These are phyloP conservation scores for Argyrosomus japonicus DNA, from an alignment of 2,113 vertebrate species.

Conservation along the genomic window DNA sequence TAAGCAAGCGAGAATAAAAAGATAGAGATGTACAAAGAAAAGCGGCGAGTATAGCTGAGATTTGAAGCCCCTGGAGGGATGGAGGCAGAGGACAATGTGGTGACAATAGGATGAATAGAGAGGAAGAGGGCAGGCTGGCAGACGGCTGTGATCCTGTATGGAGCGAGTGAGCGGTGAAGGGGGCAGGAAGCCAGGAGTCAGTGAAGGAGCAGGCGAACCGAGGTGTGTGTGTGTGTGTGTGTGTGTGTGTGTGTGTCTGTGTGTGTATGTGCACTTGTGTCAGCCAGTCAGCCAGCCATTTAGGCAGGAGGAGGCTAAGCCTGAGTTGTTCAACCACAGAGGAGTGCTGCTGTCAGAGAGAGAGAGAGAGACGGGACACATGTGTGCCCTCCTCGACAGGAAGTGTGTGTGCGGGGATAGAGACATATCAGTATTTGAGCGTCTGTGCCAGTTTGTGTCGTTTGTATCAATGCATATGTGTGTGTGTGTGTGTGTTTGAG, in stretches of 20 bases:
- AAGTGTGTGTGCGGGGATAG: not conserved
- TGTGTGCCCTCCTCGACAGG: conserved; percentile 1
- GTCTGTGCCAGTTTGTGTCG: not conserved
- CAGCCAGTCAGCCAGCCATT: conserved; percentile 68
- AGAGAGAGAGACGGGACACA: conserved; percentile 37
- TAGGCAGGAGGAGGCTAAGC: conserved; percentile 60
- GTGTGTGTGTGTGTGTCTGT: conserved; percentile 32
- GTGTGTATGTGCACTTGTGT: conserved; percentile 27
- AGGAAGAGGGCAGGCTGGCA: conserved; percentile 61
- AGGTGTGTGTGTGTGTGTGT: conserved; percentile 42
- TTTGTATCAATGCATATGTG: conserved; percentile 10
- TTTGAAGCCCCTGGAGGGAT: conserved; percentile 53
- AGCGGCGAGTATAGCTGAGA: conserved; percentile 38
- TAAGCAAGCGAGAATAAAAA: conserved; percentile 27
- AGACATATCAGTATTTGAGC: not conserved
- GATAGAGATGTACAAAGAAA: conserved; percentile 55
- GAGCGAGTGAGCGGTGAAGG: conserved; percentile 44
- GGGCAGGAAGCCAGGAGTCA: conserved; percentile 63
- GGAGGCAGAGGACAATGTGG: conserved; percentile 55
- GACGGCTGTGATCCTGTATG: conserved; percentile 64
- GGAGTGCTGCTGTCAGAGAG: conserved; percentile 64
- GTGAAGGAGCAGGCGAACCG: conserved; percentile 42
- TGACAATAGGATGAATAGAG: conserved; percentile 73
- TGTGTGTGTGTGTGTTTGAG: conserved; percentile 20
- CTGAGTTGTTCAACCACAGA: conserved; percentile 60